These are phyloP conservation scores for Myrmophylax atrothorax DNA, from an alignment of 2,113 vertebrate species.

Conservation along the genomic window DNA sequence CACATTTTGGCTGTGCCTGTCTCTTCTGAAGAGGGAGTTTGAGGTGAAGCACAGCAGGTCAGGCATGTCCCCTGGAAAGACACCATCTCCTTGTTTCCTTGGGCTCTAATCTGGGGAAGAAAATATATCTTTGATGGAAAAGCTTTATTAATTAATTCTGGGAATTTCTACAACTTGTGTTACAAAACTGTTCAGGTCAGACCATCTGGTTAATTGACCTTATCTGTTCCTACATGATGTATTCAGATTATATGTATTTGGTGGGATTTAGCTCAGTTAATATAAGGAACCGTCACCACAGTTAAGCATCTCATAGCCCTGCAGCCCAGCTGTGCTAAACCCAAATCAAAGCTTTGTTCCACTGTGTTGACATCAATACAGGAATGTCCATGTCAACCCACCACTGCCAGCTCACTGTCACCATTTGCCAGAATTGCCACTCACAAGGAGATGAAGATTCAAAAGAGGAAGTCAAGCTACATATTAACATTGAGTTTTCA, in stretches of 20 bases:
- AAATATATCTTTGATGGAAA: not conserved
- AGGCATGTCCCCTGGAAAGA: not conserved
- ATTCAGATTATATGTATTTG: not conserved
- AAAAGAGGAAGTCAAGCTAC: not conserved
- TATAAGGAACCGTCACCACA: not conserved
- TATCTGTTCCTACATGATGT: not conserved
- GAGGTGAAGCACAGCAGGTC: not conserved
- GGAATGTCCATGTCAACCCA: not conserved
- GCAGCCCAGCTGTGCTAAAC: not conserved
- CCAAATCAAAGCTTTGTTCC: not conserved
- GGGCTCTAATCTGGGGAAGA: not conserved
- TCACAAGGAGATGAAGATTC: not conserved
- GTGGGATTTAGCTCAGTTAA: not conserved
- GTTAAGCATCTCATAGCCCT: fast-evolving
- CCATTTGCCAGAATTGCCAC: not conserved
- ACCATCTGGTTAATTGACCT: not conserved
- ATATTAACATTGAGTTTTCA: not conserved
- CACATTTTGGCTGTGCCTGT: not conserved
- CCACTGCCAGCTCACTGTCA: not conserved
- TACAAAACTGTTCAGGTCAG: not conserved
- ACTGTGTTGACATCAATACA: not conserved
- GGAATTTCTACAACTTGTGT: not conserved
- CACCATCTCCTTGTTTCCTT: not conserved
- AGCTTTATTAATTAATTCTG: not conserved
- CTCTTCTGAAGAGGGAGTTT: not conserved